phyloP scores from a whole-genome alignment of 2,888 invertebrate genomes.

The Choreutis nemorana region DNA sequence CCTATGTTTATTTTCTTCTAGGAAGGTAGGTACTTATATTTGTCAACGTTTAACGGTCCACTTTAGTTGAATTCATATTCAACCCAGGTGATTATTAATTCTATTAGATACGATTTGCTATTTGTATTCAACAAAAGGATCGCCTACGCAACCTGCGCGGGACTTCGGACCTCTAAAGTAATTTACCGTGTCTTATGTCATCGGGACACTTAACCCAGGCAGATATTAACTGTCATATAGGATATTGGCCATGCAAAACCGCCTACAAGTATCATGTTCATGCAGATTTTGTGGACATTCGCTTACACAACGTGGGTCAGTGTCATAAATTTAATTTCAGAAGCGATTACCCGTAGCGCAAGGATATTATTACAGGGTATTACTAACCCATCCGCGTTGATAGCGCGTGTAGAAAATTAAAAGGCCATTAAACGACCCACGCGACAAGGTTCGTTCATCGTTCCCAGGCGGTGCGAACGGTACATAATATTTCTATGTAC shows the following conservation, averaged over 20 bases:
- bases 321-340: slow-evolving; percentile 18
- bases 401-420: slow-evolving; percentile 54
- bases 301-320: slow-evolving; percentile 6
- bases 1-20: no score
- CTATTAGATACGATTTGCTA: no score
- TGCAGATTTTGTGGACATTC: slow-evolving; percentile 7
- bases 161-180: no score
- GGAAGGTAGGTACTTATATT: no score
- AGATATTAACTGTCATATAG: not conserved
- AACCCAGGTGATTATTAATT: no score
- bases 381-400: slow-evolving; percentile 33
- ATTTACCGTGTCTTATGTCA: no score
- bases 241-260: slow-evolving; percentile 4
- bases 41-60: no score
- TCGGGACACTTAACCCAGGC: slow-evolving; percentile 1
- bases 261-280: slow-evolving; percentile 6
- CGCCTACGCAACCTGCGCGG: no score
- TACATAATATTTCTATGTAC: slow-evolving; percentile 5
- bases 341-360: slow-evolving; percentile 23
- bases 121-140: no score
- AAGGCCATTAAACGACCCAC: slow-evolving; percentile 55
- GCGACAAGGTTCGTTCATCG: slow-evolving; percentile 33
- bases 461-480: slow-evolving; percentile 25
- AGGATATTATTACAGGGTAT: slow-evolving; percentile 31
- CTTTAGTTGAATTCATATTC: no score